Percentiles rank a stretch among this genome's conserved stretches.
These are phyloP conservation scores for Sebastes melanostomus DNA, from an alignment of 2,797 vertebrate genomes.

Conservation along the genomic window DNA sequence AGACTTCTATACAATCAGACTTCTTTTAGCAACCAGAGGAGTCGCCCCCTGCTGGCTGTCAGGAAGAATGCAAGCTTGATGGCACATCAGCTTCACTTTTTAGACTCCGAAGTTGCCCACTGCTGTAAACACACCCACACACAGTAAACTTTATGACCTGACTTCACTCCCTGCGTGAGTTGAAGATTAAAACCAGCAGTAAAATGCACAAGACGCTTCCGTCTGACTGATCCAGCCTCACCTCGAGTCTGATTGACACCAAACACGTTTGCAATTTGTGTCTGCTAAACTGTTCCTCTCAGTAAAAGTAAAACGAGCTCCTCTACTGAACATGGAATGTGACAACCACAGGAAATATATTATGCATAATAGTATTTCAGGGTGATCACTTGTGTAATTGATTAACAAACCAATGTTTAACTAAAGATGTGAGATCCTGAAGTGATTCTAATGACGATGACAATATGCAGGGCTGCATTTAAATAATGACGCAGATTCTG, in stretches of 20 bases:
- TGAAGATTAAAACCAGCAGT: slow-evolving; percentile 38
- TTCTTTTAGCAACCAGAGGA: no score
- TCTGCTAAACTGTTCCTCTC: slow-evolving; percentile 4
- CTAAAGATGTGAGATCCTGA: background rate
- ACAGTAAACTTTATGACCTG: background rate
- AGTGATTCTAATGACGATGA: background rate
- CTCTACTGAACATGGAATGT: background rate
- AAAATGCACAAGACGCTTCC: slow-evolving; percentile 31
- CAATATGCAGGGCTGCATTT: background rate
- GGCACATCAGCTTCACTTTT: no score
- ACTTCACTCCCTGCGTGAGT: slow-evolving; percentile 18
- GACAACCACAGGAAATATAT: background rate
- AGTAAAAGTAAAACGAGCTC: background rate
- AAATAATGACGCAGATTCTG: background rate
- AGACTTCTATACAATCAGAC: no score
- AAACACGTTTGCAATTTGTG: slow-evolving; percentile 13
- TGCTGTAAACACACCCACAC: background rate
- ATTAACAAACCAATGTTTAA: background rate
- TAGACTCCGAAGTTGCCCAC: no score
- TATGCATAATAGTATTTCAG: background rate
- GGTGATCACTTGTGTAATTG: background rate
- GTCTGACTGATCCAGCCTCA: slow-evolving; percentile 49
- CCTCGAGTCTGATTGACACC: slow-evolving; percentile 57
- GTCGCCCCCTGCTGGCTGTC: no score
- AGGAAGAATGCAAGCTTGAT: no score